Percentiles rank a stretch among this genome's conserved stretches.
phyloP scores from a whole-genome alignment of 2,888 invertebrate species.

The Brachypalpus laphriformis region DNA sequence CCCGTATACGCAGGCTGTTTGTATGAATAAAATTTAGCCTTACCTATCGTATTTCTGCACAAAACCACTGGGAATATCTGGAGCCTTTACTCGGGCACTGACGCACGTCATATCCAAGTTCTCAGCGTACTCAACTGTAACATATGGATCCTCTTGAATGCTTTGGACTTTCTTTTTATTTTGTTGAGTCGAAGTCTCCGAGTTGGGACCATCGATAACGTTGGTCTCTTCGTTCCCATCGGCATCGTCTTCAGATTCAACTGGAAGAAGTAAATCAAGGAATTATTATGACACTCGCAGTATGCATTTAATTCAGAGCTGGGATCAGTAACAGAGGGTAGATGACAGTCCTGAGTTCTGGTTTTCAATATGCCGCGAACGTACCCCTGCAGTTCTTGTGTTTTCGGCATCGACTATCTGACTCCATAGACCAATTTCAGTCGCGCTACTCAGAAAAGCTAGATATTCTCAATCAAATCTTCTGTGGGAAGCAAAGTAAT shows the following conservation, averaged over 20 bases:
- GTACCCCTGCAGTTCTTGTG: no score
- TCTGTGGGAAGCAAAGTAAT: no score
- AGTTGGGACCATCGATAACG: slow-evolving; percentile 26
- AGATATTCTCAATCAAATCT: no score
- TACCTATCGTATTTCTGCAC: slow-evolving; percentile 80
- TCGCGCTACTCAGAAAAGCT: no score
- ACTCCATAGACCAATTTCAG: no score
- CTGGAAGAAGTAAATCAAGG: slow-evolving; percentile 9
- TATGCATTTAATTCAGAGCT: no score
- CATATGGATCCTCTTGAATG: slow-evolving; percentile 79
- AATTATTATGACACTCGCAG: no score
- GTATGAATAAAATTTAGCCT: no score
- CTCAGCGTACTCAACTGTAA: slow-evolving; percentile 78
- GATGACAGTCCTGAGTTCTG: neutral
- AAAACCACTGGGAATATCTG: slow-evolving; percentile 80
- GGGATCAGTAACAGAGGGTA: neutral
- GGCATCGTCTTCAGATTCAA: slow-evolving; percentile 71
- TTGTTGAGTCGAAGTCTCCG: slow-evolving; percentile 17
- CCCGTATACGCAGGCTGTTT: neutral
- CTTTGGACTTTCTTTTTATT: slow-evolving; percentile 77
- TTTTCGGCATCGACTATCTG: no score
- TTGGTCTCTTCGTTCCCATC: slow-evolving; percentile 51
- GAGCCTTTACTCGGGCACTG: slow-evolving; percentile 80
- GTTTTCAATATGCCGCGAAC: no score
- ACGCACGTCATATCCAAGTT: slow-evolving; percentile 81